Base-by-base conservation (phyloP, 2,888 invertebrate genomes). In the Conus canariensis region DNA sequence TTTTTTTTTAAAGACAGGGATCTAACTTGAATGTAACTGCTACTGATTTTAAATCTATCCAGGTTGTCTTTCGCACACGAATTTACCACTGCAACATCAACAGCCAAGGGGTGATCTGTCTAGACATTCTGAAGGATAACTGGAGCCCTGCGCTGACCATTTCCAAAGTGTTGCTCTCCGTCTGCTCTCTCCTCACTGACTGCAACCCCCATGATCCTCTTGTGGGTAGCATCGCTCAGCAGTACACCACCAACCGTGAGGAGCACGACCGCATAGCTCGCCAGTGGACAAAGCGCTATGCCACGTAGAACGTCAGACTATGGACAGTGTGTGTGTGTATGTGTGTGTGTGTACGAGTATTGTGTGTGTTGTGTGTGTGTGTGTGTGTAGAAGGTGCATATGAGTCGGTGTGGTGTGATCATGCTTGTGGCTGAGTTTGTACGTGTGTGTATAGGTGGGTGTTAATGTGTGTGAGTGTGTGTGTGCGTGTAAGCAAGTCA, bases 21-120 rank as follows among this genome's bases (percentile, higher is more conserved):
- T 64, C 64, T 5, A 45, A 30, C 12, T 30, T 30, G 77, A 80
- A 16, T 56, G 22, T 83, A 7, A 22, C 8, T 70, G 70, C 19
- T 10, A 12, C 30, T 58, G 83, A 58, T 83, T 83, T 58, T 58
- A 5, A 22, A 58, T 58, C 94, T 64, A 58, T 45, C 9, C 94
- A 97, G 97, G 96, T 97, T 56, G 95, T 98, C 96, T 99, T 99
- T 97, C 97, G 98, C 93, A 99, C 99, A 93, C 97, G 99, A 96
- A 99, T 99, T 97, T 99, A 99, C 97, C 99, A 99, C 96, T 99
- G 99, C 97, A 99, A 99, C 97, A 99, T 99, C 96, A 99, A 99
- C 97, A 99, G 98, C 96, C 99, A 99, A 97, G 99, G 99, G 91
- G 99, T 99, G 91, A 99, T 99, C 96, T 99, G 99, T 96, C 97